phyloP scores from a whole-genome alignment of 2,797 vertebrate genomes.

The Anabacerthia variegaticeps region DNA sequence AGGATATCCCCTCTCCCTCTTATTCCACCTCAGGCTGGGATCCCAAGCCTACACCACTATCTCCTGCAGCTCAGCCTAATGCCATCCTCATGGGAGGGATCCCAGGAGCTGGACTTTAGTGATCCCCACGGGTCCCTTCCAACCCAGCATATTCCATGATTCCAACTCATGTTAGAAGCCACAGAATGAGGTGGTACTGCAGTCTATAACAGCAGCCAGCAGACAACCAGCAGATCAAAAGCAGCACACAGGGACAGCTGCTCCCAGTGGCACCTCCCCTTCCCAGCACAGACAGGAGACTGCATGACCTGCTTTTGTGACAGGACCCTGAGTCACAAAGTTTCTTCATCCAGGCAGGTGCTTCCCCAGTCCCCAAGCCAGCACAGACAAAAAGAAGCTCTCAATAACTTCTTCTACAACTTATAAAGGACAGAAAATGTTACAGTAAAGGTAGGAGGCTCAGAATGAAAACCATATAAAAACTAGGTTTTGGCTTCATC shows the following conservation, averaged over 20 bases:
- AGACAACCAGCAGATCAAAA: too few species aligned
- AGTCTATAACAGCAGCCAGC: neutral
- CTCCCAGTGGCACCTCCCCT: neutral
- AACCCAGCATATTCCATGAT: neutral
- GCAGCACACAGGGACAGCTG: rapidly evolving
- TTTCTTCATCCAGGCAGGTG: neutral
- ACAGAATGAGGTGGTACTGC: neutral
- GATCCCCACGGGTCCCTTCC: neutral
- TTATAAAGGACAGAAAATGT: neutral
- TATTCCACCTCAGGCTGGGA: neutral
- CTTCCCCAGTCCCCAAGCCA: neutral
- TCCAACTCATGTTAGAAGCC: neutral
- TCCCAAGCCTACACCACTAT: too few species aligned
- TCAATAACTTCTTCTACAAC: neutral
- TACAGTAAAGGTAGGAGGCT: neutral
- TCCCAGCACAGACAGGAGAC: neutral
- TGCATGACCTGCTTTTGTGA: rapidly evolving
- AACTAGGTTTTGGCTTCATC: neutral
- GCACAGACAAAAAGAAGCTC: neutral
- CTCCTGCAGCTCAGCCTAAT: neutral
- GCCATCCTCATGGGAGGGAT: neutral
- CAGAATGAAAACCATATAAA: neutral
- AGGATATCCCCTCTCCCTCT: neutral
- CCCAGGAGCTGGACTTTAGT: rapidly evolving
- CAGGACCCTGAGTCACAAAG: neutral